Conservation (phyloP, 2,888 invertebrate species). For the Leucoptera coffeella region DNA sequence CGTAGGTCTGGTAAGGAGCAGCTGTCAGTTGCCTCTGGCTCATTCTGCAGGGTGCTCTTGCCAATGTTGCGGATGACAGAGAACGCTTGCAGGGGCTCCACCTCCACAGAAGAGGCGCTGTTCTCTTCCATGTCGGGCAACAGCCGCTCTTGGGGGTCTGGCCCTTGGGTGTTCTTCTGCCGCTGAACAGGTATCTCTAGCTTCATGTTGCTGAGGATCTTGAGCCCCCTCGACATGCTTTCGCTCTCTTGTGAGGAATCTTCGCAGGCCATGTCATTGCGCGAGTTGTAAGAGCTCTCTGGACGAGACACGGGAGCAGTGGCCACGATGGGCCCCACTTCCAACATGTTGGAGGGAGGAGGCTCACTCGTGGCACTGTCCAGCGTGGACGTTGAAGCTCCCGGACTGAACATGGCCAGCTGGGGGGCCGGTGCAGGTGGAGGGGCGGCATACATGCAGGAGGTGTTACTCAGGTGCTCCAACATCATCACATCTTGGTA, state of each 20-base stretch:
- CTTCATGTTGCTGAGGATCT: conserved; percentile 46
- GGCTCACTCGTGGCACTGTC: conserved; percentile 15
- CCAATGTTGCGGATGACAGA: conserved; percentile 40
- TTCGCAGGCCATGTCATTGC: no score
- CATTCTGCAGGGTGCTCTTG: no score
- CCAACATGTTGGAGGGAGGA: conserved; percentile 33
- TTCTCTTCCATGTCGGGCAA: conserved; percentile 35
- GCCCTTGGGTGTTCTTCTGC: conserved; percentile 23
- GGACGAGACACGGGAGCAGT: conserved; percentile 4
- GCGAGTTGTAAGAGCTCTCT: conserved; percentile 7
- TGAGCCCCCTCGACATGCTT: conserved; percentile 29
- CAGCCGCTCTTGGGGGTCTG: conserved; percentile 27
- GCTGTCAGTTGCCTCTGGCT: conserved; percentile 38
- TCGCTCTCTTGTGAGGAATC: conserved; percentile 12
- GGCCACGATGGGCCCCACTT: conserved; percentile 28
- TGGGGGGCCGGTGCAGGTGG: conserved; percentile 23
- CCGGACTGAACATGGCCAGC: conserved; percentile 17
- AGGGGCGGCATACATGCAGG: conserved; percentile 34
- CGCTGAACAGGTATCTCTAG: conserved; percentile 48
- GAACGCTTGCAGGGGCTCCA: conserved; percentile 18
- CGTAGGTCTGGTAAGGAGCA: conserved; percentile 43
- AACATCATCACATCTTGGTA: conserved; percentile 46
- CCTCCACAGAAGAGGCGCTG: no score
- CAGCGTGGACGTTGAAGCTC: conserved; percentile 13
- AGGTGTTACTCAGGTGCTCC: conserved; percentile 36